phyloP scores from a whole-genome alignment of 2,888 invertebrate genomes.

The Psylliodes chrysocephalus region DNA sequence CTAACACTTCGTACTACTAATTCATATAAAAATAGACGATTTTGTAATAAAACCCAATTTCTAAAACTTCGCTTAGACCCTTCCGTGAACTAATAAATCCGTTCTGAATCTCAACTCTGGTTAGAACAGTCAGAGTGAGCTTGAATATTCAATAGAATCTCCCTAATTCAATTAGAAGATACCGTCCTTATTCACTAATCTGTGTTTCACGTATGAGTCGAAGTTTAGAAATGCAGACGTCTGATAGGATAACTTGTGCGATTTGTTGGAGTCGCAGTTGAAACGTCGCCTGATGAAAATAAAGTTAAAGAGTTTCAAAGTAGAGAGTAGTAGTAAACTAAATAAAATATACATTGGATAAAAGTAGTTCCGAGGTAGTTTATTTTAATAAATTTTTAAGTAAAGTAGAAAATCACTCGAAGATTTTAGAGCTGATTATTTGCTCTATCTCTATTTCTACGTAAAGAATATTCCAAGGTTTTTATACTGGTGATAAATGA shows the following conservation, averaged over 20 bases:
- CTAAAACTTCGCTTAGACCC: no score
- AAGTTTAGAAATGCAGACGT: constrained; percentile 11
- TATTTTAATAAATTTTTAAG: no score
- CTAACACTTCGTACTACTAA: no score
- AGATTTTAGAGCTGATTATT: no score
- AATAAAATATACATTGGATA: neutral
- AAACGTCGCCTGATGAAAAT: neutral
- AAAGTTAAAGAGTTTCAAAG: neutral
- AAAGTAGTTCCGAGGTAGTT: neutral
- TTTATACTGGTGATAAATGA: no score
- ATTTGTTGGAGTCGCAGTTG: neutral
- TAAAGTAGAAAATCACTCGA: neutral
- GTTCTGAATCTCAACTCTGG: neutral
- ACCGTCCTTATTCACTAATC: constrained; percentile 3
- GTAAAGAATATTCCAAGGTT: no score
- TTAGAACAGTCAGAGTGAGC: neutral
- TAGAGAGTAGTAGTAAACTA: neutral
- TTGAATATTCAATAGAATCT: constrained; percentile 13
- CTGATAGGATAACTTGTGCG: neutral
- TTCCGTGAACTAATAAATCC: neutral
- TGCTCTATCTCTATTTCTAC: no score
- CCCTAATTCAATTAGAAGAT: constrained; percentile 13
- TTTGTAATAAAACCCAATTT: no score
- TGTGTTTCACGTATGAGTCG: constrained; percentile 8
- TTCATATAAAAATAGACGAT: no score